Evolutionary conservation across 2,113 vertebrate species (phyloP), one percentile per base, ranked within the genome.

Genomic region (Rhabdomys dilectus): DNA sequence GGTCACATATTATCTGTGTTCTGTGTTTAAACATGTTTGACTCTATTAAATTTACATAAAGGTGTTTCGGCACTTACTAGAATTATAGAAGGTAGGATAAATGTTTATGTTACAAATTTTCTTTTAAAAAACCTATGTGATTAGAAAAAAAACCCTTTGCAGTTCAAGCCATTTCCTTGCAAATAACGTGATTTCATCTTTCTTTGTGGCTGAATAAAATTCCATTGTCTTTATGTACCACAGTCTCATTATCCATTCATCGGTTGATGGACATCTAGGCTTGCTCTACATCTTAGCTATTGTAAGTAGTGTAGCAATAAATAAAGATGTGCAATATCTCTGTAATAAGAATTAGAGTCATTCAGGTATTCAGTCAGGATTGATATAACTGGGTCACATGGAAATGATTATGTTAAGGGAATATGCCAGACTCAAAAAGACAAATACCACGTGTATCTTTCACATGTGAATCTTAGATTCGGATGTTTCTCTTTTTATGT

Each of bases 131-230:
- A 91, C 11, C 9, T 95, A n/a, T 6, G 12, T 85, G 24, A 76
- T 82, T 89, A 88, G 10, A 93, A 91, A 45, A 93, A 91, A 45
- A 93, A 62, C 34, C 48, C 72, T 19, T 88, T 66, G 29, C 34
- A 68, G 7, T 36, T 75, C 11, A n/a, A 29, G 39, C 51, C 21
- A 53, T 88, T 56, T 73, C 13, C 36, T 51, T 29, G 13, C 7
- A 88, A 39, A 39, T 88, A 15, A 26, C 66, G 29, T 58, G 66
- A 73, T 88, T 56, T 88, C 3, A 56, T 88, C 5, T 88, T 73
- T 11, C 51, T 39, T 73, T 56, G 22, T 56, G 19, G 24, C 13
- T 58, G 11, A 70, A 88, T 39, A 73, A 88, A 73, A 29, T 31
- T 39, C 48, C 36, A 58, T 58, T 53, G 22, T 42, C 2, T 42